Conservation (phyloP, 1,140 invertebrate species). For the Yoshiicerus persimilis region DNA sequence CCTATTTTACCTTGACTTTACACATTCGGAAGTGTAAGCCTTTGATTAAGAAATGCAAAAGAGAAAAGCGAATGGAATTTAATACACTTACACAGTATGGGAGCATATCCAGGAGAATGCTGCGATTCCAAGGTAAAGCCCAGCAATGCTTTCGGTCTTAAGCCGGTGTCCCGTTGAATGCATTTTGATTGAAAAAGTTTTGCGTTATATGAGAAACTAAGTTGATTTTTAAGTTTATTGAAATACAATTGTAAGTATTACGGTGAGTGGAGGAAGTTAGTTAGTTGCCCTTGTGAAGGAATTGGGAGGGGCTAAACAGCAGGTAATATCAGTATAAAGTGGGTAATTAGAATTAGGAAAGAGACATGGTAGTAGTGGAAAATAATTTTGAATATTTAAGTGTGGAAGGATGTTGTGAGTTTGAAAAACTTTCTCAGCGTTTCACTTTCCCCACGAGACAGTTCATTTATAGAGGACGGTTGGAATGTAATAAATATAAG, state of each 20-base stretch:
- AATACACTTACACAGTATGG: background rate
- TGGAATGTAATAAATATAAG: background rate
- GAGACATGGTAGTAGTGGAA: background rate
- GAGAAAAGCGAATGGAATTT: background rate
- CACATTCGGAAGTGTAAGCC: background rate
- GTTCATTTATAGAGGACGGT: background rate
- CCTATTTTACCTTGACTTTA: background rate
- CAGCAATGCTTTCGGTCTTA: background rate
- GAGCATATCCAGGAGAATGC: background rate
- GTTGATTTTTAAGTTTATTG: background rate
- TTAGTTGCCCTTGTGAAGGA: background rate
- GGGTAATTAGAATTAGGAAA: background rate
- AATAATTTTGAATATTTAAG: background rate
- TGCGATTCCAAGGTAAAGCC: background rate
- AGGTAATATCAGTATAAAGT: background rate
- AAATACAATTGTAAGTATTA: background rate
- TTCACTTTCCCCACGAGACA: background rate
- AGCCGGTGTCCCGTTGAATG: background rate
- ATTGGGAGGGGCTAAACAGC: background rate
- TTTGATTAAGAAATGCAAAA: background rate
- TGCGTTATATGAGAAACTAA: background rate
- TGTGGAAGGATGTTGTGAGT: background rate
- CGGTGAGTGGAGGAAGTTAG: background rate
- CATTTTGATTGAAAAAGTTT: conserved; percentile 18
- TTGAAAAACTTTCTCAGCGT: background rate